phyloP scores from a whole-genome alignment of 1,140 invertebrate species.

The Neotoxoptera formosana region DNA sequence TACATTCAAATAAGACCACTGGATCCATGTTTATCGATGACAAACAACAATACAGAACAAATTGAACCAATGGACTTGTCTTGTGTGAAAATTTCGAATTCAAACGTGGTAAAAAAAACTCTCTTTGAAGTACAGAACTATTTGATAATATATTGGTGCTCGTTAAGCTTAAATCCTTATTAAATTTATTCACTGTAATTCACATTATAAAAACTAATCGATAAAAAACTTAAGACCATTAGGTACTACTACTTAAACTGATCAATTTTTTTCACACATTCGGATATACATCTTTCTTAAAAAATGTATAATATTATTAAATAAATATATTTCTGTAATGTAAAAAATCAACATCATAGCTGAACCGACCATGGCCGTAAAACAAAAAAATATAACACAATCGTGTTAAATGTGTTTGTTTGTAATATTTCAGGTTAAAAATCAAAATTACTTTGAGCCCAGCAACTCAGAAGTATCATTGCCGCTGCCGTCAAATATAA shows the following conservation, averaged over 20 bases:
- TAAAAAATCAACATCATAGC: neutral
- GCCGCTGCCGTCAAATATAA: neutral
- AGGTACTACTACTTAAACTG: neutral
- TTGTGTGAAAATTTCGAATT: neutral
- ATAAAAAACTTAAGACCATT: neutral
- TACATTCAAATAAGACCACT: neutral
- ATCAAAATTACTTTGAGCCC: neutral
- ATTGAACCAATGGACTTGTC: conserved; percentile 33
- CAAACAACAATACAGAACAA: neutral
- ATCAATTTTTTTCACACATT: neutral
- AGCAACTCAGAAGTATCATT: neutral
- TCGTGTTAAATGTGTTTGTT: neutral
- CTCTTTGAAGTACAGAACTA: neutral
- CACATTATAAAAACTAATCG: neutral
- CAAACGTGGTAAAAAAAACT: neutral
- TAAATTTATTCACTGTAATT: neutral
- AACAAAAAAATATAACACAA: neutral
- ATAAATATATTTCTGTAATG: neutral
- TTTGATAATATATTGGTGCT: neutral
- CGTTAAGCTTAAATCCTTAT: neutral
- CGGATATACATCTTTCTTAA: neutral
- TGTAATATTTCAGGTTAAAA: neutral
- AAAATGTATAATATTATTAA: neutral
- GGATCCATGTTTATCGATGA: neutral
- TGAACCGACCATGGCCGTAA: neutral